These are phyloP conservation scores for Tuta absoluta DNA, from an alignment of 2,888 invertebrate species.

Conservation along the genomic window DNA sequence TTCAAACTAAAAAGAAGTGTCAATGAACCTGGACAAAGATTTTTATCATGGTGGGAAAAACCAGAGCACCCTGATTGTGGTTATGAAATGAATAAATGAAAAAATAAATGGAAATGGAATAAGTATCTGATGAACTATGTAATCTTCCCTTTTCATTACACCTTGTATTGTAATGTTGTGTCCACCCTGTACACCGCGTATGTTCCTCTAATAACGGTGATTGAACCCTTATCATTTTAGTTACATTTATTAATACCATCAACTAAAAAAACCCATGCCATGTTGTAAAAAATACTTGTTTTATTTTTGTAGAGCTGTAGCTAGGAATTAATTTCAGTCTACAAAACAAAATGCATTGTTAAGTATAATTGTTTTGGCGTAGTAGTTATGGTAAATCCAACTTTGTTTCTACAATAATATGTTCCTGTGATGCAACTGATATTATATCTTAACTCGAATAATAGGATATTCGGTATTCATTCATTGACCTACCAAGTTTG, in stretches of 20 bases:
- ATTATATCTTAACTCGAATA: not conserved
- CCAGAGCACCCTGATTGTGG: too few species aligned
- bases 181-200: not conserved
- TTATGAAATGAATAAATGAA: too few species aligned
- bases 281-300: not conserved
- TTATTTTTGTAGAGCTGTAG: not conserved
- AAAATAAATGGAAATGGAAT: too few species aligned
- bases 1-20: too few species aligned
- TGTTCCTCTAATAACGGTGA: slow-evolving; percentile 1
- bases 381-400: not conserved
- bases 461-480: not conserved
- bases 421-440: not conserved
- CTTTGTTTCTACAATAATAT: not conserved
- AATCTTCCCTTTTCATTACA: not conserved
- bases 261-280: too few species aligned
- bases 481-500: not conserved
- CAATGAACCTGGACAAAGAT: too few species aligned
- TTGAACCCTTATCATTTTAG: not conserved
- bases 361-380: not conserved
- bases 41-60: too few species aligned
- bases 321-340: too few species aligned
- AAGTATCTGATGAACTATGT: too few species aligned
- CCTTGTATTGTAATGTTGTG: not conserved
- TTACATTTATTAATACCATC: not conserved
- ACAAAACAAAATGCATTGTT: too few species aligned